These are phyloP conservation scores for Cichladusa arquata DNA, from an alignment of 2,113 vertebrate species.

Conservation along the genomic window DNA sequence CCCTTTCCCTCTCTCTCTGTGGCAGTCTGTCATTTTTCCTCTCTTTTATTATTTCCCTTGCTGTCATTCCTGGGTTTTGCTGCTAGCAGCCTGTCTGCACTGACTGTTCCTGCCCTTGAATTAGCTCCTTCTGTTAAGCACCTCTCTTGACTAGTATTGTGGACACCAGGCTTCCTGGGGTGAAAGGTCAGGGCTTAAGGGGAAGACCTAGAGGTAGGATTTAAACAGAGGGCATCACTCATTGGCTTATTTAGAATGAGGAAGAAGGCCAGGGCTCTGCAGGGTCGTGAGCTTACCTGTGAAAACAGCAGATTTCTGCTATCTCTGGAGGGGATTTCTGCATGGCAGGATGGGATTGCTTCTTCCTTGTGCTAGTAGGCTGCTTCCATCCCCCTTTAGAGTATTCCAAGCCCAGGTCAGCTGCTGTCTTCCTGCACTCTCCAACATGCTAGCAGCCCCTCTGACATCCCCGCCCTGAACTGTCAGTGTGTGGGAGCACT, in stretches of 20 bases:
- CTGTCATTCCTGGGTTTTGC: not conserved
- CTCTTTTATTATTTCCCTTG: not conserved
- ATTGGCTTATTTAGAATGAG: not conserved
- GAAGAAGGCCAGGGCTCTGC: not conserved
- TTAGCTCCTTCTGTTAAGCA: not conserved
- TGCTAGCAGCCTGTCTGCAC: not conserved
- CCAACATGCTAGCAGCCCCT: fast-evolving
- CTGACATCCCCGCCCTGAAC: not conserved
- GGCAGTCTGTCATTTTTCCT: not conserved
- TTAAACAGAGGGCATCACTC: not conserved
- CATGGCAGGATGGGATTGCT: not conserved
- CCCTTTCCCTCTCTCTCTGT: slow-evolving; percentile 16
- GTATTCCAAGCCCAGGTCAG: not conserved
- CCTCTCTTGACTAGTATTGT: not conserved
- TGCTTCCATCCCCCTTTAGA: not conserved
- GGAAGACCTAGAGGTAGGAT: not conserved
- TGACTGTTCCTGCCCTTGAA: not conserved
- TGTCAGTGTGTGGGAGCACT: fast-evolving
- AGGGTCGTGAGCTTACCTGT: not conserved
- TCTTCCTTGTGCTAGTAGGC: not conserved
- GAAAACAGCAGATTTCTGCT: not conserved
- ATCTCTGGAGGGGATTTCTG: not conserved
- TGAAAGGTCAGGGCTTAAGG: not conserved
- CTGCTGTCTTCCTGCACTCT: not conserved
- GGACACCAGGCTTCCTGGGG: not conserved